Base-by-base conservation (phyloP, 2,888 invertebrate species). In the Tenthredo amoena region DNA sequence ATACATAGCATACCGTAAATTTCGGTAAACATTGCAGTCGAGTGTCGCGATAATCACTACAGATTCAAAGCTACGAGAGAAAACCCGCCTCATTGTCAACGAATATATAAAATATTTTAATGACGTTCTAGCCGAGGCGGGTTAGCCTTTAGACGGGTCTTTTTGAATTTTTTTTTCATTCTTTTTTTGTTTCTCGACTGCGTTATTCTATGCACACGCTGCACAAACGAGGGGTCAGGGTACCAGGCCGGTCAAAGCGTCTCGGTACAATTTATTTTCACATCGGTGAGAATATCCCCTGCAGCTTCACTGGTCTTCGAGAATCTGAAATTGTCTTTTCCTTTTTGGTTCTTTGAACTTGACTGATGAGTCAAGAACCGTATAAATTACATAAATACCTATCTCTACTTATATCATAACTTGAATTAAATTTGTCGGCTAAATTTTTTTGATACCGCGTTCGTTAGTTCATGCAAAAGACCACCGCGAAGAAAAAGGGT, bases 191-290 rank as follows among this genome's bases (percentile, higher is more conserved):
- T 65, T 62, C 15, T 55, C 26, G 18, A 77, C 50, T 15, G 31
- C 50, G 77, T 50, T 77, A 55, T 77, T 77, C 77, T 55, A 77
- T 77, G 77, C 77, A 55, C 50, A 77, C 77, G 9, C 15, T 77
- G 77, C 18, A 34, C 18, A 26, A 21, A 77, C 50, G 55, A 50
- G 77, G 77, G 77, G 50, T 77, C 55, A 77, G 55, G 26, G 77
- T 21, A 76, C 47, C 9, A 26, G 4, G 40, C 47, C 47, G 21
- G 76, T 77, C 77, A 50, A 55, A 77, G 77, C 77, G 18, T 15
- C 31, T 40, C 50, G 55, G 55, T 74, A 18, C 72, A 74, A 43
- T 43, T 26, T 43, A 74, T 43, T 74, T 43, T 74, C 72, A 6
- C 21, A 43, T 74, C 31, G 31, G 34, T 26, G 15, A 12, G 26